Percentiles rank a stretch among this genome's conserved stretches.
Conservation (phyloP, 2,888 invertebrate species). For the Hoplodrina blanda region DNA sequence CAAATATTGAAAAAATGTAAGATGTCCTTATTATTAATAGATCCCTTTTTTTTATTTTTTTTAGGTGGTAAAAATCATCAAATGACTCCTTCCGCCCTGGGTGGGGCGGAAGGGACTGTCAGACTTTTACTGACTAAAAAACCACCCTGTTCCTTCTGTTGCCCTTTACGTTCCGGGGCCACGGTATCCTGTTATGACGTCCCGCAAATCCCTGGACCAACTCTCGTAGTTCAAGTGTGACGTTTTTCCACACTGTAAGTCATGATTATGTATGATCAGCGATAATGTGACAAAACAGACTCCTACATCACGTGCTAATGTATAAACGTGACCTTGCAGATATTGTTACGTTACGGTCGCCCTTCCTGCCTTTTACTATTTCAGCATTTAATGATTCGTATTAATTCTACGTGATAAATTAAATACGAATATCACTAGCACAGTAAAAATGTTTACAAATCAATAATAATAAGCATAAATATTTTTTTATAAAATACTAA, state of each 20-base stretch:
- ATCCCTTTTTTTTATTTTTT: too few relatives aligned
- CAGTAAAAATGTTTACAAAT: conserved; percentile 9
- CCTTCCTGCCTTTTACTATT: conserved; percentile 50
- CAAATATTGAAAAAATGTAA: conserved; percentile 29
- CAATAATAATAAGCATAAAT: background rate
- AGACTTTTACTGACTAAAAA: too few relatives aligned
- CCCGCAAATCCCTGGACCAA: too few relatives aligned
- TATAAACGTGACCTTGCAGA: conserved; percentile 47
- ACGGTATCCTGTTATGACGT: too few relatives aligned
- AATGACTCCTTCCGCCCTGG: too few relatives aligned
- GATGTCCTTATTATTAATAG: too few relatives aligned
- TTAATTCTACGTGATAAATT: conserved; percentile 35
- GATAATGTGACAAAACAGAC: conserved; percentile 43
- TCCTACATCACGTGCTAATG: conserved; percentile 43
- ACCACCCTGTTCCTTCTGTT: too few relatives aligned
- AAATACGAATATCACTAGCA: background rate
- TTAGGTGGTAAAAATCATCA: too few relatives aligned
- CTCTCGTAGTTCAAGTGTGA: conserved; percentile 31
- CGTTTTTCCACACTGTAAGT: conserved; percentile 15
- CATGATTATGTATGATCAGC: conserved; percentile 47
- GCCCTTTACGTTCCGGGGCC: too few relatives aligned
- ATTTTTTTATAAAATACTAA: background rate
- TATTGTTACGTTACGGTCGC: conserved; percentile 41
- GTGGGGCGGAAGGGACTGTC: too few relatives aligned
- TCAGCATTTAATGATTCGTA: conserved; percentile 34